A percentile compares a stretch with the other conserved stretches of the same genome.
phyloP scores from a whole-genome alignment of 2,113 vertebrate species.

The Cochlearius cochlearius region DNA sequence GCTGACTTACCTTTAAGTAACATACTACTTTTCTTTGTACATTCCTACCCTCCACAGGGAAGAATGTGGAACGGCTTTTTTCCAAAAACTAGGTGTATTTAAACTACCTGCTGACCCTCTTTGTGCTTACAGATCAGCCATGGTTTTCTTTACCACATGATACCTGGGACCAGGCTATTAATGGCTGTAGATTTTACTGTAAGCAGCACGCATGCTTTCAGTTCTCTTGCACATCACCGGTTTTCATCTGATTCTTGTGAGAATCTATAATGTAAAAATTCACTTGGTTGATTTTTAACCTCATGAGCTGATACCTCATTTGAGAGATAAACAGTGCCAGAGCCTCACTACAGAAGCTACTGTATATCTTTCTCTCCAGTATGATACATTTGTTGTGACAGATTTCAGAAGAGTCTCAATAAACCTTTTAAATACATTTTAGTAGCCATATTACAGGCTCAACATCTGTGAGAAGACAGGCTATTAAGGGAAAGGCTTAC shows the following conservation, averaged over 20 bases:
- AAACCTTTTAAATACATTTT: not conserved
- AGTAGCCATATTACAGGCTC: not conserved
- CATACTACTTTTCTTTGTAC: not conserved
- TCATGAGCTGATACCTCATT: not conserved
- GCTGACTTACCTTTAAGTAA: not conserved
- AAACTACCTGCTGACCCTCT: not conserved
- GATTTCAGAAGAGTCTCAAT: not conserved
- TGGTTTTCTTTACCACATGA: not conserved
- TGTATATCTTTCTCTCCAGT: not conserved
- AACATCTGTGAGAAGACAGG: not conserved
- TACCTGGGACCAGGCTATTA: not conserved
- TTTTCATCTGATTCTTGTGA: constrained; percentile 22
- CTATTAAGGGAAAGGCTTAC: not conserved
- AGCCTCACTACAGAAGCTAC: not conserved
- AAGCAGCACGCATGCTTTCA: not conserved
- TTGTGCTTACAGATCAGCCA: not conserved
- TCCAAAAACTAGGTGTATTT: not conserved
- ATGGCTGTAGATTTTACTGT: not conserved
- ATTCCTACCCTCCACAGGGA: not conserved
- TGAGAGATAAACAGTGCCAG: not conserved
- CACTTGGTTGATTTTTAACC: constrained; percentile 5
- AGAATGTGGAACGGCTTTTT: not conserved
- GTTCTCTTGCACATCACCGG: not conserved
- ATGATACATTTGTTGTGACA: not conserved
- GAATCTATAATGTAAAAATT: constrained; percentile 24